Base-by-base conservation (phyloP, 2,113 vertebrate species). In the Kryptolebias marmoratus region DNA sequence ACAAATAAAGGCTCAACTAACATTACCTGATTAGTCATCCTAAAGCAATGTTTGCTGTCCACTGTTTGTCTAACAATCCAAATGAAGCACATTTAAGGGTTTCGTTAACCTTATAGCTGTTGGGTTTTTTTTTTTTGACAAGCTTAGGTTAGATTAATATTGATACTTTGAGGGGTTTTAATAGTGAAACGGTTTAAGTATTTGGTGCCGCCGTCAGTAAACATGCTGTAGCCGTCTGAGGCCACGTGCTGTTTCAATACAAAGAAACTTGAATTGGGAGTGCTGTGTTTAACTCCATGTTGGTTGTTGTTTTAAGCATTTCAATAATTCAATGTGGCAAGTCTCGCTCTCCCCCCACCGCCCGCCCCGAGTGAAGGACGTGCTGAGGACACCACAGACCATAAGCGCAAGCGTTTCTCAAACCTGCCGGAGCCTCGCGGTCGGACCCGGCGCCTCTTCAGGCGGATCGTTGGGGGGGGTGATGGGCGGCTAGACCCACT, bases 311-410 rank as follows among this genome's bases (percentile, higher is more conserved):
- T 76, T 36, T 15, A 28, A 76, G 52, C 36, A 28, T 72, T 84
- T 80, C 56, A 74, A 66, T 84, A 86, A 87, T 84, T 79, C 56
- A 80, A 49, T 72, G 68, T 82, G 85, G 87, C 88, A 86, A 71
- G 56, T 22, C 54, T 15, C 32, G 32, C 4, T 1, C 4, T 2
- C 52, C 53, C 4, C 27, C 27, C 54, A 22, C 22, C 22, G 22
- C 22, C 22, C 22, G 22, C 76, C 81, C 28, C 55, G 8, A 78
- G 77, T 79, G n/a, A 79, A 86, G 83, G 79, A 74, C 74, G 48
- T 70, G 52, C 58, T 3, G 18, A 82, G 85, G 71, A 82, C 76
- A 73, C 52, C 45, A 18, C 50, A 44, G 45, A 73, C 54, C 47
- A 64, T 10, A 59, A 77, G 28, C 49, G 54, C 7, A 32, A 56